These are phyloP conservation scores for Nylanderia fulva DNA, from an alignment of 1,140 invertebrate species.

Conservation along the genomic window DNA sequence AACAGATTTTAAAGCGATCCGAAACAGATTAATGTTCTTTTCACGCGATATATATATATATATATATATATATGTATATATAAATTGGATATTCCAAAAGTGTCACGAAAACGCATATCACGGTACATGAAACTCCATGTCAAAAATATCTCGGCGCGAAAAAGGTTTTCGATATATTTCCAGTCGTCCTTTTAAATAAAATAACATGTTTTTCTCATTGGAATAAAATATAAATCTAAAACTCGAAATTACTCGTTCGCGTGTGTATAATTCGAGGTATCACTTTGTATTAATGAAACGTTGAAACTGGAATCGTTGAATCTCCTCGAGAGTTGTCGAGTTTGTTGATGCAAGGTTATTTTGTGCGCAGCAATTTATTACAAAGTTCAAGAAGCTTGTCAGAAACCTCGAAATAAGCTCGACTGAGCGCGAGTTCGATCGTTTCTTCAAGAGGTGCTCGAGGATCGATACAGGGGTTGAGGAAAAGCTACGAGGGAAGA, in stretches of 20 bases:
- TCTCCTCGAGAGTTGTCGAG: background rate
- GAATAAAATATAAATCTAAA: background rate
- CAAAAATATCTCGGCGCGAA: background rate
- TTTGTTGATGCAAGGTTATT: background rate
- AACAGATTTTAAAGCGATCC: background rate
- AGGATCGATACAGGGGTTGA: background rate
- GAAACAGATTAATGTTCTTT: background rate
- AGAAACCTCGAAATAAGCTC: constrained; percentile 29
- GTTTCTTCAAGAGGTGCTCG: background rate
- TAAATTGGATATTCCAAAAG: constrained; percentile 32
- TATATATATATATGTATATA: no score
- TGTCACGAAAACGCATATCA: constrained; percentile 8
- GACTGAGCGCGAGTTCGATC: background rate
- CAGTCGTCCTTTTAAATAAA: background rate
- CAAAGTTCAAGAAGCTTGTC: constrained; percentile 17
- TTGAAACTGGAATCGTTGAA: background rate
- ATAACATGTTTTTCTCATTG: no score
- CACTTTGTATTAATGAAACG: background rate
- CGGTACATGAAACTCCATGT: background rate
- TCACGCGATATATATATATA: no score
- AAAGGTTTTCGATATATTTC: constrained; percentile 2
- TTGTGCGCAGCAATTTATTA: constrained; percentile 2
- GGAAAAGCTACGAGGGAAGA: background rate
- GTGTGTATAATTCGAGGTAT: background rate
- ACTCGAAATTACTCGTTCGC: background rate